Base-by-base conservation (phyloP, 92 coral and sea anemone genomes). In the Phenganax marumi region DNA sequence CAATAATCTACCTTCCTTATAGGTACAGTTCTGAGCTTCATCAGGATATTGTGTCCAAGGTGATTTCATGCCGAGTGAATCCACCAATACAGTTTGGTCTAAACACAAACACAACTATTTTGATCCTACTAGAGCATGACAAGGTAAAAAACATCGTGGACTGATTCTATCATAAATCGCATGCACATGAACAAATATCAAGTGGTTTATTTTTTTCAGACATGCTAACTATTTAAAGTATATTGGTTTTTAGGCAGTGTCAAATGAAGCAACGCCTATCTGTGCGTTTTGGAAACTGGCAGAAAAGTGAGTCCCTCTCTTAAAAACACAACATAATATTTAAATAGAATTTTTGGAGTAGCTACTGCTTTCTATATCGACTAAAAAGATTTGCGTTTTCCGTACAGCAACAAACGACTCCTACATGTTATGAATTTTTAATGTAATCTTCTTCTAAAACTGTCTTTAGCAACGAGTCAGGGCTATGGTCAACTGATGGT, bases 241-340 rank as follows among this genome's bases (percentile, higher is more conserved):
- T 33, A 33, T 46, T 72, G 12, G 12, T 22, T 22, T 18, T 60
- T 50, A 78, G 83, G 54, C 72, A 22, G 1, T 61, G 46, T 22
- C 56, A 78, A 62, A 14, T 56, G n/a, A 46, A 23, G 83, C 71
- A 78, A 61, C 18, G 63, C 43, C 73, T 17, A 43, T 78, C 9
- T 78, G 83, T 57, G 83, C 56, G 16, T 78, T 78, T 63, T 78
- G 83, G 83, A 78, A 78, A 61, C 83, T 16, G 61, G 33, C 56
- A 17, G 83, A 78, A 21, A 61, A 52, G 83, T 78, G 18, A 43
- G 83, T 77, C 51, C 68, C 68, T 33, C 43, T 33, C 43, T 33
- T 33, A 33, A 33, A 33, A 33, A 33, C 43, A 5, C 43, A 33
- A 5, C 2, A 33, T 5, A 33, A 33, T 33, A 33, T 33, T 33